Base-by-base conservation (phyloP, 23 tunicate species). In the Diplosoma virens region DNA sequence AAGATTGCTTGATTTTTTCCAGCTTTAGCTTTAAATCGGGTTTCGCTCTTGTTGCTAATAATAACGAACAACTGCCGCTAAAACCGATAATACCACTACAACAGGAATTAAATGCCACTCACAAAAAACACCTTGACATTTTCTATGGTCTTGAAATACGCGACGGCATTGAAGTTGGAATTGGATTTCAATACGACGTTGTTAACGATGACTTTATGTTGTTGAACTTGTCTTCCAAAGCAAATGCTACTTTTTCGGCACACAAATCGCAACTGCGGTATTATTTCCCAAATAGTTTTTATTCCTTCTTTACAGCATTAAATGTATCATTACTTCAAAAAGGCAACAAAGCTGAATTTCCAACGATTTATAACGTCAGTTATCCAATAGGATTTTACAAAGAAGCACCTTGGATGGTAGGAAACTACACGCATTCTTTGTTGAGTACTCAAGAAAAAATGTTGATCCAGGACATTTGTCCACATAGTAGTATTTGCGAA, bases 21-120 rank as follows among this genome's bases (percentile, higher is more conserved):
- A 20, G 37, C 4, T 11, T 25, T 7, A 68, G 75, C 53, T 68
- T 68, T 27, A 61, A 61, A 22, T 9, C 69, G 3, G 69, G 69
- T 3, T 29, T 61, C 21, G 69, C 35, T 27, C 6, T 61, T 6
- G 18, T n/a, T 3, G 28, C 28, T 35, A 61, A 61, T 29, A 4
- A 6, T 5, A 26, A 34, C 30, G n/a, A n/a, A n/a, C n/a, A n/a
- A n/a, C n/a, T n/a, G n/a, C n/a, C n/a, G n/a, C n/a, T n/a, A n/a
- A n/a, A n/a, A n/a, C n/a, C n/a, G n/a, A n/a, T n/a, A n/a, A 29
- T 61, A 5, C 69, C 34, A 3, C 34, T 5, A 22, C 9, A 4
- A 29, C 30, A 35, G 69, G 9, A 14, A 26, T 6, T 2, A 4
- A 34, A 61, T 5, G 35, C 35, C 3, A 29, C 34, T 3, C 9